Conservation (phyloP, 1,140 invertebrate genomes). For the Magallana ariakensis region DNA sequence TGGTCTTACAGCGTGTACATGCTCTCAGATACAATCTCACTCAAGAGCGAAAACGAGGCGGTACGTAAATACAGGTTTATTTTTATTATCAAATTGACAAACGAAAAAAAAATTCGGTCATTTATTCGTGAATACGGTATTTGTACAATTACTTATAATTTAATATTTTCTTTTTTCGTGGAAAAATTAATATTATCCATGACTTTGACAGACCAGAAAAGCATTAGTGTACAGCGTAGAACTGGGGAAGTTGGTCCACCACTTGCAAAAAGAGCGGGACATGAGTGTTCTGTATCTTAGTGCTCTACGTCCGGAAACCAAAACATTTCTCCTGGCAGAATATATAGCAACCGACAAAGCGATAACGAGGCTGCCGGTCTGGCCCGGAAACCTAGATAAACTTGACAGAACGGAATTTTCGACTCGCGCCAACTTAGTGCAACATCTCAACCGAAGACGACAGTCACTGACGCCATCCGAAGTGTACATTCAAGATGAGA, state of each 20-base stretch:
- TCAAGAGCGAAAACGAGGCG: conserved; percentile 58
- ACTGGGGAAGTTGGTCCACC: conserved; percentile 70
- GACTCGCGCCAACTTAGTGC: conserved; percentile 47
- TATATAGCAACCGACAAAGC: conserved; percentile 66
- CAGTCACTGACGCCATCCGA: conserved; percentile 45
- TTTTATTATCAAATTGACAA: too few relatives aligned
- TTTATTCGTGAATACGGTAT: neutral
- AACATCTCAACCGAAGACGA: conserved; percentile 45
- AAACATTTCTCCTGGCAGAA: conserved; percentile 67
- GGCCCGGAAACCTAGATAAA: conserved; percentile 63
- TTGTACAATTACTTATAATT: neutral
- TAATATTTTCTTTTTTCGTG: neutral
- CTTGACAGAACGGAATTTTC: conserved; percentile 52
- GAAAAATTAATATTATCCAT: neutral
- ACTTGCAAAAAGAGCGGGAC: conserved; percentile 72
- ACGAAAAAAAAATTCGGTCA: too few relatives aligned
- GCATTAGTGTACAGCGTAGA: conserved; percentile 60
- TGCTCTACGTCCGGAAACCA: conserved; percentile 63
- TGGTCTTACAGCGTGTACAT: conserved; percentile 63
- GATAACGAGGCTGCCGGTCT: conserved; percentile 60
- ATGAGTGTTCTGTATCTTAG: conserved; percentile 70
- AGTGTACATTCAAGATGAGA: conserved; percentile 53
- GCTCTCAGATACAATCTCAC: conserved; percentile 59
- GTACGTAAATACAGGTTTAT: conserved; percentile 40
- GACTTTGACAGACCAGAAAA: conserved; percentile 39